Percentiles rank a stretch among this genome's conserved stretches.
Conservation (phyloP, 2,797 vertebrate genomes). For the Acanthurus lineatus region DNA sequence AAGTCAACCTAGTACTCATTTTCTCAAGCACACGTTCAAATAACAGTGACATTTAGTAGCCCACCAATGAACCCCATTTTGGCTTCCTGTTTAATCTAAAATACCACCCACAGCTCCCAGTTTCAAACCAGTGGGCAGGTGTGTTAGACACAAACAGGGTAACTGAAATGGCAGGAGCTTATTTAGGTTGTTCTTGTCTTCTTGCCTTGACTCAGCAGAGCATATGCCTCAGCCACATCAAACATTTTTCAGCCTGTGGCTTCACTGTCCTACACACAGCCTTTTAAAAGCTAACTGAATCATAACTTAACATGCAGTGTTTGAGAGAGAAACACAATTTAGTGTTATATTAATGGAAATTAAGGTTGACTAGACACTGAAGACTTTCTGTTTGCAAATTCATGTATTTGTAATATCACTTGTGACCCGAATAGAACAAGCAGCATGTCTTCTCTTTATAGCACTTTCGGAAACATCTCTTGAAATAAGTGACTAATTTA, state of each 20-base stretch:
- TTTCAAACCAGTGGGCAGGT: conserved; percentile 81
- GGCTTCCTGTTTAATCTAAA: conserved; percentile 55
- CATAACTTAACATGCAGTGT: conserved; percentile 60
- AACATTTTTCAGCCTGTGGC: conserved; percentile 76
- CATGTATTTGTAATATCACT: background rate
- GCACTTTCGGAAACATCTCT: background rate
- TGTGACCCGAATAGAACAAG: background rate
- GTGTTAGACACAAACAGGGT: conserved; percentile 57
- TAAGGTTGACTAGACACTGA: background rate
- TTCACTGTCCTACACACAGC: conserved; percentile 80
- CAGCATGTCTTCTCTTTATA: background rate
- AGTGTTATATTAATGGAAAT: conserved; percentile 4
- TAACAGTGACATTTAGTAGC: conserved; percentile 58
- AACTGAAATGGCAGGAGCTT: conserved; percentile 72
- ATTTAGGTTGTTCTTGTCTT: conserved; percentile 65
- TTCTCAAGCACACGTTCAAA: conserved; percentile 28
- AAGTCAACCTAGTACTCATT: conserved; percentile 15
- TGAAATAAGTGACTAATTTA: background rate
- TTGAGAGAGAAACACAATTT: conserved; percentile 41
- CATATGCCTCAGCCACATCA: conserved; percentile 80
- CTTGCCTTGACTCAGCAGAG: conserved; percentile 81
- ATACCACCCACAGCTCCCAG: conserved; percentile 73
- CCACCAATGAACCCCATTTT: conserved; percentile 74
- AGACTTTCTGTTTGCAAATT: background rate
- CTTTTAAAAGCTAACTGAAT: conserved; percentile 84